phyloP scores from a whole-genome alignment of 2,888 invertebrate genomes.

The Eurois occulta region DNA sequence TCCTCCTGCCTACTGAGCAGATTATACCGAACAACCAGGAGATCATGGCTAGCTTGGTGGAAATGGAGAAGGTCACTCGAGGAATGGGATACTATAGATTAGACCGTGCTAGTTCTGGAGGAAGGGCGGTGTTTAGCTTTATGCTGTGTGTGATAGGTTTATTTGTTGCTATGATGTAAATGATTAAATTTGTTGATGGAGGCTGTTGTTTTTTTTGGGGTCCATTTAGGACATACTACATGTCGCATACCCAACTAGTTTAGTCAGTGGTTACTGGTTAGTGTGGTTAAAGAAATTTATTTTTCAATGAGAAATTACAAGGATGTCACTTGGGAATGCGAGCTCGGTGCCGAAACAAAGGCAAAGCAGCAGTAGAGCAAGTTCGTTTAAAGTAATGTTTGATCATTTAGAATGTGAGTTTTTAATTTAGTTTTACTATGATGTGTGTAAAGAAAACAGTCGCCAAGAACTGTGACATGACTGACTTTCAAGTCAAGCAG shows the following conservation, averaged over 20 bases:
- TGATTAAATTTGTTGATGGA: constrained; percentile 5
- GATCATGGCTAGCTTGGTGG: constrained; percentile 90
- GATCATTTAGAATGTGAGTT: too few relatives aligned
- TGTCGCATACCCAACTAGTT: neutral
- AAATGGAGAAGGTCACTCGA: constrained; percentile 83
- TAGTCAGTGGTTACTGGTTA: too few relatives aligned
- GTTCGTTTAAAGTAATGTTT: too few relatives aligned
- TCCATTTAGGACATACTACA: neutral
- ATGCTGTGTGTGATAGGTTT: constrained; percentile 52
- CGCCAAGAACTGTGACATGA: neutral
- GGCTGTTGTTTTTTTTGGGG: neutral
- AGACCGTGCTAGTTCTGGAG: constrained; percentile 55
- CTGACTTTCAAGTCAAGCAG: neutral
- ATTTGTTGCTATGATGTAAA: constrained; percentile 62
- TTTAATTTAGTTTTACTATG: too few relatives aligned
- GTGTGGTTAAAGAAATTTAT: too few relatives aligned
- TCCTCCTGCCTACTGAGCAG: constrained; percentile 88
- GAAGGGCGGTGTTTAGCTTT: constrained; percentile 62
- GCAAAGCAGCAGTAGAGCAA: too few relatives aligned
- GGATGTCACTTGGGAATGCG: too few relatives aligned
- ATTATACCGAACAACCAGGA: constrained; percentile 91
- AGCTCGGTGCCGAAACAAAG: too few relatives aligned
- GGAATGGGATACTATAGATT: constrained; percentile 76
- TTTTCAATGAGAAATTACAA: too few relatives aligned
- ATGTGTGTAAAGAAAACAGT: neutral